Percentiles rank a stretch among this genome's conserved stretches.
Evolutionary conservation across 2,113 vertebrate genomes (phyloP).

Genomic region (Protomyctophum bolini): DNA sequence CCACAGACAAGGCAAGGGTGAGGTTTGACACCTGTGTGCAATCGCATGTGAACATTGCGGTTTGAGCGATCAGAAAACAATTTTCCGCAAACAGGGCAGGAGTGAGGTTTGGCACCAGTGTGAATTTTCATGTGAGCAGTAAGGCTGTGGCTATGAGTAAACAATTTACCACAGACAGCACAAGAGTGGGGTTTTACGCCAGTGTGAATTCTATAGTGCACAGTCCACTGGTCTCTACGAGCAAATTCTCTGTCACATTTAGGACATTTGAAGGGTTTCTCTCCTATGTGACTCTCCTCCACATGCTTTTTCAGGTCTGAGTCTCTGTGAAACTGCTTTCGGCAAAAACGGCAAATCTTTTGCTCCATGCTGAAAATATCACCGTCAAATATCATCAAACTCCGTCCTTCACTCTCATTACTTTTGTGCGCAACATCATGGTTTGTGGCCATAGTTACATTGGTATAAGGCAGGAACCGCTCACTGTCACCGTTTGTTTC

Average conservation of each 20-base stretch:
- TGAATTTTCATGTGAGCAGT: background rate
- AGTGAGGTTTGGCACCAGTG: slow-evolving; percentile 13
- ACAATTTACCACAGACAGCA: background rate
- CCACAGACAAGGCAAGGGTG: slow-evolving; percentile 15
- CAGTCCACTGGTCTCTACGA: background rate
- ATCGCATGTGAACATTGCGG: slow-evolving; percentile 12
- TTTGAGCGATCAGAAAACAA: slow-evolving; percentile 15
- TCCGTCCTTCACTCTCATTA: background rate
- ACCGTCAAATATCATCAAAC: background rate
- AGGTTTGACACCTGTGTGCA: background rate
- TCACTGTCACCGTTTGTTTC: background rate
- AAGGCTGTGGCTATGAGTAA: background rate
- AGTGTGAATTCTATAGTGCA: slow-evolving; percentile 28
- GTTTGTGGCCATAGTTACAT: background rate
- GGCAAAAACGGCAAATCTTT: slow-evolving; percentile 16
- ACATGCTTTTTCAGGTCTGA: slow-evolving; percentile 20
- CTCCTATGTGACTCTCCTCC: slow-evolving; percentile 1
- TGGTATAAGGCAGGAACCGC: background rate
- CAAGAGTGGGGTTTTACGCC: slow-evolving; percentile 15
- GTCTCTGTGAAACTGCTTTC: slow-evolving; percentile 1
- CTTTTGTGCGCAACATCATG: background rate
- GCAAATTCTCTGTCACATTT: slow-evolving; percentile 14
- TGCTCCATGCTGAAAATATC: background rate
- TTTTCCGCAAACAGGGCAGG: slow-evolving; percentile 20
- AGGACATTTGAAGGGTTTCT: slow-evolving; percentile 24